Percentiles rank a stretch among this genome's conserved stretches.
These are phyloP conservation scores for Psylliodes chrysocephalus DNA, from an alignment of 2,888 invertebrate species.

Conservation along the genomic window DNA sequence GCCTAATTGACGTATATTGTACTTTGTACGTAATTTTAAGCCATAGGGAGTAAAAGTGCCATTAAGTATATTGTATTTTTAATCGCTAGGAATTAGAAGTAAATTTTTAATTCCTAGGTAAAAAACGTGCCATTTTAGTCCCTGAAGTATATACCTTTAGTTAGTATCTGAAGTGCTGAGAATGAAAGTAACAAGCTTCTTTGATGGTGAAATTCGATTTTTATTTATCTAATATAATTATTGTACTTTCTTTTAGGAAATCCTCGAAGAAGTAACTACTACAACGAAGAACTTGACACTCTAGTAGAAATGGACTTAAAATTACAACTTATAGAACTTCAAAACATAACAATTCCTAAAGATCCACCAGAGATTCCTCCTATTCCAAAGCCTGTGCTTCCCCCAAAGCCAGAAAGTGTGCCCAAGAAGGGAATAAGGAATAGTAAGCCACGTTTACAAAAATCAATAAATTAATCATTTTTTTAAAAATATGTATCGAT, in stretches of 20 bases:
- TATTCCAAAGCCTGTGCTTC: slow-evolving; percentile 48
- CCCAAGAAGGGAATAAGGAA: neutral
- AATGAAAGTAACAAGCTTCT: too few relatives aligned
- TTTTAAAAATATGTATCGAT: neutral
- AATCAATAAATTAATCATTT: neutral
- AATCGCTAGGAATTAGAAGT: too few relatives aligned
- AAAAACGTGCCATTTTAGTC: neutral
- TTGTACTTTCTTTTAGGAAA: slow-evolving; percentile 19
- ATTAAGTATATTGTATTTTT: too few relatives aligned
- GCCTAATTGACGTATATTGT: too few relatives aligned
- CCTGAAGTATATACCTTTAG: neutral
- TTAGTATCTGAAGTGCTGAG: too few relatives aligned
- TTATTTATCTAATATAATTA: too few relatives aligned
- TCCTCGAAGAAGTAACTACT: slow-evolving; percentile 51
- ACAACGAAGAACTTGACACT: slow-evolving; percentile 56
- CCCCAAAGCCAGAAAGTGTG: slow-evolving; percentile 37
- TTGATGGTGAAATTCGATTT: too few relatives aligned
- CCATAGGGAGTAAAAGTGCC: too few relatives aligned
- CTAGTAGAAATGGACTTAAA: slow-evolving; percentile 59
- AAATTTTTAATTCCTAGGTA: too few relatives aligned
- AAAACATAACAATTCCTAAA: slow-evolving; percentile 58
- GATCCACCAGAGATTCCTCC: slow-evolving; percentile 56
- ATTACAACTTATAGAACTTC: slow-evolving; percentile 58
- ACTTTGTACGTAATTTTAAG: too few relatives aligned
- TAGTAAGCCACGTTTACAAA: slow-evolving; percentile 2